Evolutionary conservation across 1,140 invertebrate species (phyloP).

Genomic region (Sipha flava): DNA sequence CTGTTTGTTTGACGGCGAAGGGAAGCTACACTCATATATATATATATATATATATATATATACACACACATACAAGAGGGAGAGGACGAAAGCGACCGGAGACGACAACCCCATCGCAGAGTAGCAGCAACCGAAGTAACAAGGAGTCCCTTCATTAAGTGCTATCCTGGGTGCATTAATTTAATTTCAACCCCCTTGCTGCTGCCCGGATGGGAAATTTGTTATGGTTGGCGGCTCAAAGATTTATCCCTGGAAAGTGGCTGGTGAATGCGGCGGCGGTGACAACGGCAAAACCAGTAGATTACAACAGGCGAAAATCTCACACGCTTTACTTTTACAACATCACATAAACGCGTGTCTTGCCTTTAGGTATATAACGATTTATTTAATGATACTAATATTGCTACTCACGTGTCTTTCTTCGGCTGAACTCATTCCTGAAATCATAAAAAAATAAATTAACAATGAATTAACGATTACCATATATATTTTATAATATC

Average conservation of each 20-base stretch:
- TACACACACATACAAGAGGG: background rate
- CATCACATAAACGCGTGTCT: background rate
- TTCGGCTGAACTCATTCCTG: conserved; percentile 58
- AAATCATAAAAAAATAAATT: conserved; percentile 44
- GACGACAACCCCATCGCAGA: background rate
- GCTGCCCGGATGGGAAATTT: background rate
- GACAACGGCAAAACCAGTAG: background rate
- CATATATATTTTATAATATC: no score
- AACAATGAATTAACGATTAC: background rate
- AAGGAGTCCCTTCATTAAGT: conserved; percentile 32
- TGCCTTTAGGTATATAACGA: background rate
- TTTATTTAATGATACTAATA: background rate
- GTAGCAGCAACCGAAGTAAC: background rate
- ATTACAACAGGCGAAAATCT: background rate
- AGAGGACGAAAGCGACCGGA: background rate
- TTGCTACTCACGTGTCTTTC: conserved; percentile 59
- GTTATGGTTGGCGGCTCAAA: conserved; percentile 12
- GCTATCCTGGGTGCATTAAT: conserved; percentile 31
- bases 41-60: no score
- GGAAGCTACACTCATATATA: no score
- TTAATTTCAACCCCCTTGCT: conserved; percentile 11
- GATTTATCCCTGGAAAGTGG: background rate
- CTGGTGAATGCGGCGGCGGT: background rate
- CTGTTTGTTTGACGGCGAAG: conserved; percentile 22
- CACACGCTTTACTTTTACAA: background rate